Conservation (phyloP, 1,140 invertebrate species). For the Condylostylus longicornis region DNA sequence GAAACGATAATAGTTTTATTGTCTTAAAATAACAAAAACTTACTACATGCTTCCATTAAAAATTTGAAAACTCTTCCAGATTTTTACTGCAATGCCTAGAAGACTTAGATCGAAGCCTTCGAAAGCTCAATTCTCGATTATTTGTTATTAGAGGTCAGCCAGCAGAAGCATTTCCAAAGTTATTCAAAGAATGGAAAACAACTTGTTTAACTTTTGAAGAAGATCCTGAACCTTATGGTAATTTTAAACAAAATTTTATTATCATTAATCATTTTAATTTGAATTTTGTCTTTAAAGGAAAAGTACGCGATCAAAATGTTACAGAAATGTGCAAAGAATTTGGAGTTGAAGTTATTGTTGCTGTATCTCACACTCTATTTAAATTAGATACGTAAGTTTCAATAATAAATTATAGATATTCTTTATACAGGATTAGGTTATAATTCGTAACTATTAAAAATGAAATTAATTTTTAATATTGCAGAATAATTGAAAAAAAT, state of each 20-base stretch:
- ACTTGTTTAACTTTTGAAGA: constrained; percentile 48
- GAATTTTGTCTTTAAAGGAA: too few relatives aligned
- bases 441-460: too few relatives aligned
- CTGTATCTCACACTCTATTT: constrained; percentile 55
- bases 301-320: constrained; percentile 44
- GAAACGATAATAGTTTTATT: too few relatives aligned
- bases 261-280: too few relatives aligned
- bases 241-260: too few relatives aligned
- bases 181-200: constrained; percentile 54
- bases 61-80: too few relatives aligned
- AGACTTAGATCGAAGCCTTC: constrained; percentile 46
- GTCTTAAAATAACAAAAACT: too few relatives aligned
- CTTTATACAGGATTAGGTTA: too few relatives aligned
- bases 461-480: too few relatives aligned
- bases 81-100: constrained; percentile 53
- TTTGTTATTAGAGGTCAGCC: constrained; percentile 51
- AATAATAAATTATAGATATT: too few relatives aligned
- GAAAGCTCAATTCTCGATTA: constrained; percentile 37
- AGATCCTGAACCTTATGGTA: constrained; percentile 58
- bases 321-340: constrained; percentile 40
- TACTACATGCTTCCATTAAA: too few relatives aligned
- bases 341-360: constrained; percentile 42
- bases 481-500: constrained; percentile 67
- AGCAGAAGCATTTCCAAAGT: constrained; percentile 41
- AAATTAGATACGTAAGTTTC: too few relatives aligned